Percentiles rank a stretch among this genome's conserved stretches.
Conservation (phyloP, 2,888 invertebrate species). For the Podotricha telesiphe region DNA sequence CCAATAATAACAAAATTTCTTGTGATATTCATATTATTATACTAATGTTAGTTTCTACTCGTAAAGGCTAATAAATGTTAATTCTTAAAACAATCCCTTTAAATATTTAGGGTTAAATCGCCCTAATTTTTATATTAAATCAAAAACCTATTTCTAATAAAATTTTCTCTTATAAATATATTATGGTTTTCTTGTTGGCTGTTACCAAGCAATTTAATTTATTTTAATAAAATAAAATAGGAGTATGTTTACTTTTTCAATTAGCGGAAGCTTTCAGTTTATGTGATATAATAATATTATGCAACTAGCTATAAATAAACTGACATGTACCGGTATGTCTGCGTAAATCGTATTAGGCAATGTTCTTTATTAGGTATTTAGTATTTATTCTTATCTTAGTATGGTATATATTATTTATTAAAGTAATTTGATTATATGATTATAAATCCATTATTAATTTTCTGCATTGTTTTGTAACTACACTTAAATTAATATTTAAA, state of each 20-base stretch:
- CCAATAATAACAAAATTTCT: conserved; percentile 32
- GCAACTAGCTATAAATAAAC: conserved; percentile 29
- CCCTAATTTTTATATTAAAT: background rate
- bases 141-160: background rate
- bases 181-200: conserved; percentile 10
- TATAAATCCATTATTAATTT: background rate
- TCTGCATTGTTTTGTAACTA: background rate
- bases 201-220: conserved; percentile 11
- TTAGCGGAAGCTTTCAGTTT: conserved; percentile 3
- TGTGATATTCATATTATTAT: no score
- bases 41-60: no score
- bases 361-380: background rate
- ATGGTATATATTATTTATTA: background rate
- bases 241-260: conserved; percentile 4
- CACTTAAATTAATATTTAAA: background rate
- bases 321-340: background rate
- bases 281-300: conserved; percentile 21
- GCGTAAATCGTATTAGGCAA: background rate
- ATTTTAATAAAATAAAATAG: conserved; percentile 6
- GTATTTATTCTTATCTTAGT: background rate
- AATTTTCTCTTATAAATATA: conserved; percentile 5
- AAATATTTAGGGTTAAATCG: no score
- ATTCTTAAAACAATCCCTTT: no score
- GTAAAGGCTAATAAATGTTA: no score
- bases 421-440: background rate